Evolutionary conservation across 2,797 vertebrate species (phyloP), one percentile per base, ranked within the genome.

Genomic region (Bovichtus variegatus): DNA sequence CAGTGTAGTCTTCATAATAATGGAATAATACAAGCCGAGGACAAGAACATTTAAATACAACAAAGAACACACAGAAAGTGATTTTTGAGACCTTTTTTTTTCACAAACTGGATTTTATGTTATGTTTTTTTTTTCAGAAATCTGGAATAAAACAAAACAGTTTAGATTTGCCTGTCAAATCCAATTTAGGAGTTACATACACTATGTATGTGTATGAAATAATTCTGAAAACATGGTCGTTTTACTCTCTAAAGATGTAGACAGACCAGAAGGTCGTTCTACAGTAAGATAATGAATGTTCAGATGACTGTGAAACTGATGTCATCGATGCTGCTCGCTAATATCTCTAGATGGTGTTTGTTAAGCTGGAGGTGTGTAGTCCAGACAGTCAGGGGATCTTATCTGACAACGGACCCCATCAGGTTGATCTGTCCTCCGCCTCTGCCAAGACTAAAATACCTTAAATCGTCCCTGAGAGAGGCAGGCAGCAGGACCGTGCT

Each of bases 371-470:
- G 70, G 21, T 64, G 53, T 66, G 60, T 50, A 27, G 3, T 58
- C 29, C 25, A 65, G 31, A 41, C 55, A 62, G 71, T 49, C 50
- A 43, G 43, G 49, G 64, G 38, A 69, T 75, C 54, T 46, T 54
- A 60, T 70, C 27, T 18, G 27, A 66, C 75, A 75, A 19, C n/a
- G 47, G 57, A 69, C 41, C 65, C 66, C 54, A 66, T 78, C 57
- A 67, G 61, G 55, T 23, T 38, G 61, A 55, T 78, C 71, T 70
- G 27, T 46, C 51, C 18, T 40, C 57, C 72, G 58, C 51, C 31
- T 59, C 62, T 50, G 59, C 68, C 62, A 76, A 73, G 53, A 68
- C 50, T 63, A 34, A 78, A 71, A 67, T 62, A 62, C 62, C 43
- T 57, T 31, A 67, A 71, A 78, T 60, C 2, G 41, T 21, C 40